A percentile compares a stretch with the other conserved stretches of the same genome.
phyloP scores from a whole-genome alignment of 1,140 invertebrate genomes.

The Neodiprion virginianus region DNA sequence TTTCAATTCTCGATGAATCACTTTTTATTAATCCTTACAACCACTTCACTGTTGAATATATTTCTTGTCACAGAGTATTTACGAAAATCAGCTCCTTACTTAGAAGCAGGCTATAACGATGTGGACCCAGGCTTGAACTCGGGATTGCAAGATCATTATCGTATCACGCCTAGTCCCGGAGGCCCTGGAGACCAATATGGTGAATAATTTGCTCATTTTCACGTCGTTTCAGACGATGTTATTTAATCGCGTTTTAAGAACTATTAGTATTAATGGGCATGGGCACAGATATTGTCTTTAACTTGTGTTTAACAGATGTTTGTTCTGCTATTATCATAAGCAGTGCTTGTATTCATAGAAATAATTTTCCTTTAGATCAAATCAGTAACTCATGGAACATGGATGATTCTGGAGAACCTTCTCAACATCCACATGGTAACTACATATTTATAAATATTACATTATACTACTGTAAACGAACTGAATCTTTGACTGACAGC shows the following conservation, averaged over 20 bases:
- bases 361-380: conserved; percentile 47
- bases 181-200: conserved; percentile 71
- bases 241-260: too few species aligned
- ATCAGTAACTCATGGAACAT: conserved; percentile 58
- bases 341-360: too few species aligned
- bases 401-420: conserved; percentile 55
- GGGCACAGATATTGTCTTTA: too few species aligned
- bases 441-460: neutral
- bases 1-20: too few species aligned
- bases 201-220: conserved; percentile 37
- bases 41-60: neutral
- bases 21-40: too few species aligned
- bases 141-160: conserved; percentile 74
- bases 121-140: conserved; percentile 67
- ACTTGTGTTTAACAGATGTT: too few species aligned
- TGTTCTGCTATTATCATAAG: too few species aligned
- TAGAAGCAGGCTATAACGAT: conserved; percentile 71
- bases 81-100: conserved; percentile 64
- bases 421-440: conserved; percentile 54
- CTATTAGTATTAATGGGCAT: too few species aligned
- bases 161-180: conserved; percentile 74
- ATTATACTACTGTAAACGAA: too few species aligned
- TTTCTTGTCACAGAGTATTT: conserved; percentile 60
- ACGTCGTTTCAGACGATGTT: too few species aligned
- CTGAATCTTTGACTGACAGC: too few species aligned